These are phyloP conservation scores for Actinemys pallida DNA, from an alignment of 2,113 vertebrate genomes.

Conservation along the genomic window DNA sequence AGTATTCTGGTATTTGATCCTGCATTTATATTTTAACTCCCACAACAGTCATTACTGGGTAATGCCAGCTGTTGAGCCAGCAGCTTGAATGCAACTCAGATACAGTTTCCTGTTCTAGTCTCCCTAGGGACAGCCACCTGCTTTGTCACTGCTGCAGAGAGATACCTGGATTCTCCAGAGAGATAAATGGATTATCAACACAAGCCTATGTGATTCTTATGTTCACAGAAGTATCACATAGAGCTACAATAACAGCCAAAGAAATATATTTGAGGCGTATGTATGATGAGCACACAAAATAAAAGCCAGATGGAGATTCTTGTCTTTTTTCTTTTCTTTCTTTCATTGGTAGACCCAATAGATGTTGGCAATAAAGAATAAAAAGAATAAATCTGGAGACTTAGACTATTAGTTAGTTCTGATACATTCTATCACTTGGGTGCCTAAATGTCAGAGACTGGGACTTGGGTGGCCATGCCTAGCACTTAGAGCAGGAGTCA, in stretches of 20 bases:
- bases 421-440: background rate
- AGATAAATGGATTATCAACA: conserved; percentile 33
- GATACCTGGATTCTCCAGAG: conserved; percentile 43
- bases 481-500: background rate
- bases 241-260: background rate
- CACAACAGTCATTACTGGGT: conserved; percentile 4
- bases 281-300: background rate
- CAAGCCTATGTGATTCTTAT: conserved; percentile 19
- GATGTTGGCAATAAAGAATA: background rate
- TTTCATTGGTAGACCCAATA: background rate
- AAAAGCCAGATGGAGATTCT: background rate
- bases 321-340: background rate
- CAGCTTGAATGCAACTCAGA: conserved; percentile 50
- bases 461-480: background rate
- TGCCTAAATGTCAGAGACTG: background rate
- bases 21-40: conserved; percentile 65
- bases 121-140: conserved; percentile 60
- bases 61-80: conserved; percentile 71
- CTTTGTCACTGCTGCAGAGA: conserved; percentile 60
- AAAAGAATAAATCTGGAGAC: background rate
- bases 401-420: background rate
- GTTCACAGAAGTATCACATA: conserved; percentile 17
- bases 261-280: background rate
- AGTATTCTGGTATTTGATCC: conserved; percentile 31
- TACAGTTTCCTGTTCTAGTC: conserved; percentile 62